These are phyloP conservation scores for Typhlichthys eigenmanni DNA, from an alignment of 2,797 vertebrate genomes.

Conservation along the genomic window DNA sequence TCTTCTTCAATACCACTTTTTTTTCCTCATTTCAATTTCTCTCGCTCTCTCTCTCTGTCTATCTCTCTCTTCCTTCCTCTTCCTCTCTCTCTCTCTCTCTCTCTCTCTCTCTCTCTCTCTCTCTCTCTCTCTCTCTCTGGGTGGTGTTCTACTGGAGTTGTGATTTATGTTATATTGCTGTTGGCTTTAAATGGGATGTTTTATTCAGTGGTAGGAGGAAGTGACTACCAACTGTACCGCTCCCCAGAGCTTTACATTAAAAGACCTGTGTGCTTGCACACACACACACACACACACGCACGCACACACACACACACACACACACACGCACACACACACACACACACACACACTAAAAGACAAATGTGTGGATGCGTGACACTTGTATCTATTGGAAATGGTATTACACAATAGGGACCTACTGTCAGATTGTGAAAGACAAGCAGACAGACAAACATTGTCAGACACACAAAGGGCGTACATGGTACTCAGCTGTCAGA, in stretches of 20 bases:
- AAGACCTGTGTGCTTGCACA: background rate
- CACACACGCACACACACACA: no score
- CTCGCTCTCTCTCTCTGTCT: background rate
- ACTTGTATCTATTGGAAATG: conserved; percentile 27
- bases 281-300: conserved; percentile 11
- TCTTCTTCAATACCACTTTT: no score
- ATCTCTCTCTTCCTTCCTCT: background rate
- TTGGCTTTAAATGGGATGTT: conserved; percentile 67
- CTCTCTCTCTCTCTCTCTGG: conserved; percentile 11
- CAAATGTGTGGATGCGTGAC: conserved; percentile 41
- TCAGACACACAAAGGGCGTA: background rate
- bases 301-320: no score
- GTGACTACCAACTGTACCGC: conserved; percentile 35
- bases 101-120: background rate
- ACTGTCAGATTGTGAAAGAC: conserved; percentile 1
- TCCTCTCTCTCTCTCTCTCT: background rate
- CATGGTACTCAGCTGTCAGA: no score
- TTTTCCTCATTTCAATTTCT: no score
- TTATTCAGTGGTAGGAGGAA: conserved; percentile 67
- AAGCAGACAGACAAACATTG: conserved; percentile 1
- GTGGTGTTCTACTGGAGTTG: conserved; percentile 24
- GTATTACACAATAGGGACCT: conserved; percentile 5
- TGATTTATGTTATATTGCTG: conserved; percentile 61
- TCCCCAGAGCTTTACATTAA: conserved; percentile 46
- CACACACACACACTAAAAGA: conserved; percentile 18